Conservation (phyloP, 1,140 invertebrate species). For the Meloidogyne hapla region DNA sequence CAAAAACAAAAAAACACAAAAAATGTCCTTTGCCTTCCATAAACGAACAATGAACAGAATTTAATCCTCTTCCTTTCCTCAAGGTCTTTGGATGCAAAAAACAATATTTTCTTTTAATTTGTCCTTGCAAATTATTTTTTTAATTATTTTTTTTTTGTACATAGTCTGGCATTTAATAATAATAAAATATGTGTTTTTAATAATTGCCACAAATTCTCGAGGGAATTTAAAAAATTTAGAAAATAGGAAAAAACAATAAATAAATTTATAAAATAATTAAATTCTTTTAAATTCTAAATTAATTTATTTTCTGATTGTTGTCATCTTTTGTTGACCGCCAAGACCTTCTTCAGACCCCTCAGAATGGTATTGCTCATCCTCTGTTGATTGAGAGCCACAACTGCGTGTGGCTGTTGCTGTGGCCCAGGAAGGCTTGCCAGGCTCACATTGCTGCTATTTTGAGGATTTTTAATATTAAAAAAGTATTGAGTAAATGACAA, state of each 20-base stretch:
- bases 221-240: not conserved
- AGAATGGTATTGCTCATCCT: slow-evolving; percentile 52
- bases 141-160: no score
- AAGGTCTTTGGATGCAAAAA: not conserved
- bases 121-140: no score
- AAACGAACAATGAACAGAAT: not conserved
- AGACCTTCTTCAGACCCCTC: slow-evolving; percentile 23
- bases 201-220: not conserved
- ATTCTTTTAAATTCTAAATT: not conserved
- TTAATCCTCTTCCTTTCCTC: not conserved
- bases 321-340: not conserved
- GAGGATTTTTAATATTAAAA: not conserved
- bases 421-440: not conserved
- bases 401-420: slow-evolving; percentile 17
- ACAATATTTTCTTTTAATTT: not conserved
- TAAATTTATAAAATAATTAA: slow-evolving; percentile 13
- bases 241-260: not conserved
- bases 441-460: slow-evolving; percentile 5
- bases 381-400: slow-evolving; percentile 39
- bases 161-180: not conserved
- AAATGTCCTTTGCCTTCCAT: not conserved
- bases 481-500: no score
- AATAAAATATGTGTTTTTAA: not conserved
- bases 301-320: slow-evolving; percentile 9
- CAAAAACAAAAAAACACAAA: not conserved